Evolutionary conservation across 2,797 vertebrate species (phyloP), one percentile per base, ranked within the genome.

Genomic region (Platalea minor): DNA sequence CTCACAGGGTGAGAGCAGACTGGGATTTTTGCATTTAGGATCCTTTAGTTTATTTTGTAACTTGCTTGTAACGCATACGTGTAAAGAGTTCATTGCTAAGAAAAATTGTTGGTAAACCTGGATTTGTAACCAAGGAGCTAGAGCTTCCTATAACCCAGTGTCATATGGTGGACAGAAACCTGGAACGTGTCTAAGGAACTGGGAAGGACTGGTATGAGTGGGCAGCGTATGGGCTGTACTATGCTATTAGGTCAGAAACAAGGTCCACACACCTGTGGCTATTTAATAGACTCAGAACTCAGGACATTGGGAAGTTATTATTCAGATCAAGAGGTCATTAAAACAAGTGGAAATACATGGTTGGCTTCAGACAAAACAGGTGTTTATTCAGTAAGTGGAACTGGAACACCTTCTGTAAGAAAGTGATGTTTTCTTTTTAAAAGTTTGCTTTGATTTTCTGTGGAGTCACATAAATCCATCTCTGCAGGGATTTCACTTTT

Each of bases 401-500:
- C 39, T 41, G 33, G 23, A 79, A 59, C 26, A 39, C 10, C 53
- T 91, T 68, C 19, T 35, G 43, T 78, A 83, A 85, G 41, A 80
- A 95, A 77, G 26, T 43, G 41, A 35, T 65, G n/a, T 50, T 91
- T 87, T 14, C 17, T 81, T 86, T 82, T 79, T 46, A 59, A 90
- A 92, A 54, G 41, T 37, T 78, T 89, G 19, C 26, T 76, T 96
- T 83, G 60, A 78, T 83, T 93, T 92, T 93, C 56, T 88, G 54
- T 50, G 39, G 56, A 92, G 72, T 65, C 81, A 69, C 39, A 70
- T 88, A 83, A 90, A 75, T 79, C n/a, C 39, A 46, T 54, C 92
- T 94, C 94, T 94, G 61, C 43, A 81, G 89, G 91, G 60, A 88
- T 92, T 95, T 91, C 35, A 90, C 67, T 92, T 96, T 93, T 84